Base-by-base conservation (phyloP, 2,113 vertebrate genomes). In the Echinops telfairi region DNA sequence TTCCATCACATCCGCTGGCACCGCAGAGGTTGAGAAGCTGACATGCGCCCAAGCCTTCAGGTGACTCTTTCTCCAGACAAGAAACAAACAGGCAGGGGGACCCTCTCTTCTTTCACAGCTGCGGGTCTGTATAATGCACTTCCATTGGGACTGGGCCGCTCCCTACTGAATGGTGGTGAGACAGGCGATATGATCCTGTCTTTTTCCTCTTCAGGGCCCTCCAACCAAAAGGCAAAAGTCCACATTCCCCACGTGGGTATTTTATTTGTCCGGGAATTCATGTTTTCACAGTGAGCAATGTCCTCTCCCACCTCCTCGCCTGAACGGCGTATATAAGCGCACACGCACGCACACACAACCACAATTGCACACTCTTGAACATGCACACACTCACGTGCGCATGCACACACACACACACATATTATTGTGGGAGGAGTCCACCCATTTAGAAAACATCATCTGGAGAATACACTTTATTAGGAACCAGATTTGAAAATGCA, bases 141-240 rank as follows among this genome's bases (percentile, higher is more conserved):
- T 90, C 83, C 60, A 78, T 20, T 96, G 38, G 7, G 12, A 53
- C 47, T 53, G 47, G 47, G 47, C 82, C 25, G 27, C 6, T 70
- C 27, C 2, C 11, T 92, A 27, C n/a, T 68, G 75, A 86, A 78
- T 77, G 76, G 16, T 43, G 53, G 87, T 33, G 84, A 82, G 88
- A 23, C 43, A 40, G 40, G 40, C 40, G 85, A 66, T 88, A 95
- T 79, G 77, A 11, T 73, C 82, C 0, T 71, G 83, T 68, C 68
- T 88, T 96, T 90, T 78, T 87, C 47, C 53, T 95, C 85, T 53
- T 25, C 90, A 66, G 36, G 22, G 62, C 60, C 64, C 17, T n/a
- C 71, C 22, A n/a, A 64, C 1, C 4, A 87, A 86, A 93, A 86
- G 80, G 36, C 27, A 81, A 40, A 64, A 22, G 60, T 91, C 47